These are phyloP conservation scores for Oriolus oriolus DNA, from an alignment of 2,113 vertebrate species.

Conservation along the genomic window DNA sequence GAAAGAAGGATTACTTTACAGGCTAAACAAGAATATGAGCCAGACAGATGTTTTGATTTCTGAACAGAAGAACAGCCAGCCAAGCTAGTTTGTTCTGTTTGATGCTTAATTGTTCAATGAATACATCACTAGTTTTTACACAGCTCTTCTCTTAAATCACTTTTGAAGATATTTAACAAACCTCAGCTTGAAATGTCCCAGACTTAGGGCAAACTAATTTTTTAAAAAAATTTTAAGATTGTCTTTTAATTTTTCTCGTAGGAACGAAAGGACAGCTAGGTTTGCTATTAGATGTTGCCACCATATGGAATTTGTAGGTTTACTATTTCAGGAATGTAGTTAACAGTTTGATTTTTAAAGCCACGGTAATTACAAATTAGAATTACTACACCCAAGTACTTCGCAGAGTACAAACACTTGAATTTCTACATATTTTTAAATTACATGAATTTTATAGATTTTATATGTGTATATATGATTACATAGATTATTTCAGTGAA, in stretches of 20 bases:
- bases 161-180: not conserved
- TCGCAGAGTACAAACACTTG: not conserved
- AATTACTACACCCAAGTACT: not conserved
- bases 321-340: not conserved
- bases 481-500: not conserved
- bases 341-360: not conserved
- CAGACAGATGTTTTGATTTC: conserved; percentile 52
- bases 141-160: not conserved
- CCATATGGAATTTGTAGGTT: not conserved
- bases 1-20: conserved; percentile 60
- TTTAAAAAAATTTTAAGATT: not conserved
- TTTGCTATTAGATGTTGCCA: not conserved
- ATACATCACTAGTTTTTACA: not conserved
- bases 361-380: not conserved
- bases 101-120: conserved; percentile 35
- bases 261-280: not conserved
- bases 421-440: not conserved
- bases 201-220: not conserved
- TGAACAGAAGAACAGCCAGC: conserved; percentile 36
- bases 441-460: not conserved
- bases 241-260: not conserved
- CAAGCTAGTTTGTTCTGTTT: conserved; percentile 58
- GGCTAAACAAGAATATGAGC: conserved; percentile 56
- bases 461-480: not conserved
- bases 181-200: not conserved